Evolutionary conservation across 2,113 vertebrate species (phyloP).

Genomic region (Hipposideros armiger): DNA sequence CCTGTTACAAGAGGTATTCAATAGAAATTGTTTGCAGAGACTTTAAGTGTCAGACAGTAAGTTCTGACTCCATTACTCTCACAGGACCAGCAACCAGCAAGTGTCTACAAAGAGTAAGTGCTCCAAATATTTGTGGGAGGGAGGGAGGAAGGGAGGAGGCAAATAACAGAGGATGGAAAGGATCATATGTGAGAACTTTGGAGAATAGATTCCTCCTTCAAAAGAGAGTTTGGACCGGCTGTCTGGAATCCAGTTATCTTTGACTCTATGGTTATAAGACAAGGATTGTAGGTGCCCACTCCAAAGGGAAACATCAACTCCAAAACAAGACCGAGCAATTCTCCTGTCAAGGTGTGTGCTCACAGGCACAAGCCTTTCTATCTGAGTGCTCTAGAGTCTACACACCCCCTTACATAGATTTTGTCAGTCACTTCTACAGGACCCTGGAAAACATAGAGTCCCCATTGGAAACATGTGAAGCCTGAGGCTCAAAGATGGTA

Average conservation of each 20-base stretch:
- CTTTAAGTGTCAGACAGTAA: neutral
- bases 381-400: neutral
- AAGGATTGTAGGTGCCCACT: neutral
- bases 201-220: neutral
- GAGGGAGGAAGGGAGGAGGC: too few species aligned
- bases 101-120: neutral
- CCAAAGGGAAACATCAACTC: neutral
- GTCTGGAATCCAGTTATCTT: neutral
- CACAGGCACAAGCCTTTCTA: neutral
- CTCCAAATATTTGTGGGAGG: neutral
- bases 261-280: neutral
- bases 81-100: too few species aligned
- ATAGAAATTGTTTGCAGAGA: neutral
- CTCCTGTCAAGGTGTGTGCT: neutral
- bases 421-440: neutral
- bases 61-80: neutral
- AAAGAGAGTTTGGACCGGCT: neutral
- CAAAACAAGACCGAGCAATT: neutral
- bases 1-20: neutral
- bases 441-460: neutral
- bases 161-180: neutral
- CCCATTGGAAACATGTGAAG: neutral
- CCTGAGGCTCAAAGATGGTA: neutral
- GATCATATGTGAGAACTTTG: neutral
- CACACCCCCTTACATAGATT: neutral